Evolutionary conservation across 2,797 vertebrate species (phyloP).

Genomic region (Microtus agrestis): DNA sequence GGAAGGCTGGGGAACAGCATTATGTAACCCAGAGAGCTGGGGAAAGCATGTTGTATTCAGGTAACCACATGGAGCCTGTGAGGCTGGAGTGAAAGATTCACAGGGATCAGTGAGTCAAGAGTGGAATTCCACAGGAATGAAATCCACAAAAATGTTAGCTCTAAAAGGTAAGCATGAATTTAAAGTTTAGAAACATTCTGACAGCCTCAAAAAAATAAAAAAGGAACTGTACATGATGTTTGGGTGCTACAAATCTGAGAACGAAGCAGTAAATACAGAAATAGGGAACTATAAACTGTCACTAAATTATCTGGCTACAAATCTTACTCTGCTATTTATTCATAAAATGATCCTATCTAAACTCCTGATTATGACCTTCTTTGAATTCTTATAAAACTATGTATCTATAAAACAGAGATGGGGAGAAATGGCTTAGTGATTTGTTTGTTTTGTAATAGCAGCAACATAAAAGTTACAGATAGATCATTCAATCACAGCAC

Average conservation of each 20-base stretch:
- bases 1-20: neutral
- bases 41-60: neutral
- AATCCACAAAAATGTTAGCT: slow-evolving; percentile 2
- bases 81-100: neutral
- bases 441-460: slow-evolving; percentile 11
- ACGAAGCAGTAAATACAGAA: slow-evolving; percentile 31
- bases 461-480: slow-evolving; percentile 54
- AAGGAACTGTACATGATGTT: neutral
- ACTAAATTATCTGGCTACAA: slow-evolving; percentile 55
- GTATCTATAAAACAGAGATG: neutral
- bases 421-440: neutral
- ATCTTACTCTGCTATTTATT: slow-evolving; percentile 41
- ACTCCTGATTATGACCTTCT: neutral
- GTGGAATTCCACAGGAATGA: neutral
- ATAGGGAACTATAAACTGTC: neutral
- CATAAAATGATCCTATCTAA: slow-evolving; percentile 29
- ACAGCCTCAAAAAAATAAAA: slow-evolving; percentile 29
- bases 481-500: slow-evolving; percentile 20
- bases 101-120: neutral
- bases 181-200: slow-evolving; percentile 46
- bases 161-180: slow-evolving; percentile 28
- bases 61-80: neutral
- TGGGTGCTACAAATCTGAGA: neutral
- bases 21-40: neutral
- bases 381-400: slow-evolving; percentile 47